Evolutionary conservation across 2,113 vertebrate species (phyloP), one percentile per base, ranked within the genome.

Genomic region (Microcebus lehilahytsara): DNA sequence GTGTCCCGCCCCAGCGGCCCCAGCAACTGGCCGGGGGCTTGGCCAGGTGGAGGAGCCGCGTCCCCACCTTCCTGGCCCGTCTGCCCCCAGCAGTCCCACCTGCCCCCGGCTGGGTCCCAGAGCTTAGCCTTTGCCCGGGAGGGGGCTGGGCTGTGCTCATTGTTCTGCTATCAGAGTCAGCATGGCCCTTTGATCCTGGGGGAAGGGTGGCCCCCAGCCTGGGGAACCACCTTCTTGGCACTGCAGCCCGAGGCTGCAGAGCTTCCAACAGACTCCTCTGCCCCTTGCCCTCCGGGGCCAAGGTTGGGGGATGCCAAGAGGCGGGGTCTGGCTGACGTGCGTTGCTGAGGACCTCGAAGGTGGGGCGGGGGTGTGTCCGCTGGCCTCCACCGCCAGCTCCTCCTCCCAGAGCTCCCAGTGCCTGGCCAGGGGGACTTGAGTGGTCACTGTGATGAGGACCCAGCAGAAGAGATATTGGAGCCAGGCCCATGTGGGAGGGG

Each of bases 171-270:
- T 97, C 93, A 93, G 85, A 85, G 62, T 69, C 69, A n/a, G 37
- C 40, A 27, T 27, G 37, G 89, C 95, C 89, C 93, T 97, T 98
- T 97, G 97, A 95, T 93, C 95, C 25, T 64, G 17, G 56, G 66
- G 49, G 30, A 58, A 60, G 16, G 37, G 37, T 17, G 81, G 86
- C 83, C 78, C 79, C 58, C 32, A 87, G 37, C 9, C 13, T 22
- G 2, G 7, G 37, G 42, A 95, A 53, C 60, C 40, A 69, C 72
- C 80, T 79, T 37, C 34, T 16, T 46, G 75, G 34, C n/a, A 30
- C 16, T 49, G 74, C 30, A 74, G 42, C 62, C 17, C 67, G 42
- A 71, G 60, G 56, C 34, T 27, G 62, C n/a, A 6, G 60, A 75
- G 66, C 49, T 37, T 32, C 67, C n/a, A 5, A n/a, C 81, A n/a